Base-by-base conservation (phyloP, 2,888 invertebrate species). In the Leuctra nigra region DNA sequence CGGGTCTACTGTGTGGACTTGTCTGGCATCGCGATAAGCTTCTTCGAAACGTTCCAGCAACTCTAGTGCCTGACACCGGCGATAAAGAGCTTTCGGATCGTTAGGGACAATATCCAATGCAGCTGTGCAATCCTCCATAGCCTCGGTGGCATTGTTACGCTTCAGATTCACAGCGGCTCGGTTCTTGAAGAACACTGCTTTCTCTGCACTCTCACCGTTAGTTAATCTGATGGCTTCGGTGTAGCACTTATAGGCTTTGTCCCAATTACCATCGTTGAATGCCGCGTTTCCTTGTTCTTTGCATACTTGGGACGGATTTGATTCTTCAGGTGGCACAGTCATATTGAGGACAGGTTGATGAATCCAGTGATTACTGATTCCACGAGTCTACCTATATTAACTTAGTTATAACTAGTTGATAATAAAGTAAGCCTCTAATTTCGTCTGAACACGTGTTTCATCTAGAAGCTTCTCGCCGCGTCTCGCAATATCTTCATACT, bases 31-130 rank as follows among this genome's bases (percentile, higher is more conserved):
- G 65, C 86, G 79, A 69, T 96, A 99, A 0, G 98, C 94, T 69
- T 96, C 94, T 68, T 95, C 95, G 66, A 77, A 86, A 60, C 87
- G 81, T 64, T 85, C 84, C 56, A 94, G 69, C 3, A 77, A 77
- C 71, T 98, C 96, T 57, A 90, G 77, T 0, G 97, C 97, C 73
- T 93, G 91, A 33, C 92, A 87, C 55, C 97, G 79, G 29, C 98
- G 79, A 71, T 90, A 99, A 53, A 98, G 71, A 0, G 97, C 89
- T 72, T 99, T 99, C 0, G 95, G 91, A 73, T 99, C 98, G 67
- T 84, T 87, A 0, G 92, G 87, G 13, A 81, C 75, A 33, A 92
- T 80, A 66, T 86, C 82, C 64, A 98, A 72, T 22, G 92, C 89
- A 73, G 80, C 77, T 64, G 87, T 83, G 68, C 95, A 93, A 71